Conservation (phyloP, 2,797 vertebrate genomes). For the Lycodopsis pacificus region DNA sequence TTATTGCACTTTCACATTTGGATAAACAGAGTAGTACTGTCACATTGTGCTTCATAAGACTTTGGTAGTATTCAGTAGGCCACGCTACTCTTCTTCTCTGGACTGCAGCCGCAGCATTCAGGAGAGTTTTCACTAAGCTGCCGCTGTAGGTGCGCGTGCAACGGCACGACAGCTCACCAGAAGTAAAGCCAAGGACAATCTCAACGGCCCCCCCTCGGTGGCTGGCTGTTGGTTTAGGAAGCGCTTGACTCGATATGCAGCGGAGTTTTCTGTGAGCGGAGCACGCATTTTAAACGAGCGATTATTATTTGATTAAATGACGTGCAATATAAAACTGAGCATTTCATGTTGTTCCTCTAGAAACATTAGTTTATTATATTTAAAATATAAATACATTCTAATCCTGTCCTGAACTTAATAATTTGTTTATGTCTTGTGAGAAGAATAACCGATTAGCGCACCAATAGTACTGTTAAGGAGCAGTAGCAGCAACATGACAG, state of each 20-base stretch:
- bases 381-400: neutral
- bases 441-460: neutral
- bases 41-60: neutral
- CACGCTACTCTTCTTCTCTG: neutral
- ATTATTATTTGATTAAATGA: neutral
- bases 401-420: neutral
- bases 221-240: neutral
- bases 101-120: neutral
- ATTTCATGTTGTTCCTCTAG: neutral
- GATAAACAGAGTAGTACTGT: neutral
- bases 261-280: too few relatives aligned
- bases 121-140: neutral
- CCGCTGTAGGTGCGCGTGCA: neutral
- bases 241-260: too few relatives aligned
- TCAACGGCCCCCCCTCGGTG: neutral
- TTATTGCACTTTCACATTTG: neutral
- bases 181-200: neutral
- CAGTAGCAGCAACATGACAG: neutral
- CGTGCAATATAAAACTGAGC: neutral
- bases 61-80: neutral
- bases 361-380: neutral
- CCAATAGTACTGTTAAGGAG: neutral
- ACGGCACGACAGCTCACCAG: neutral
- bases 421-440: neutral
- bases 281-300: too few relatives aligned